phyloP scores from a whole-genome alignment of 2,113 vertebrate genomes.

The Ceuthmochares aereus region DNA sequence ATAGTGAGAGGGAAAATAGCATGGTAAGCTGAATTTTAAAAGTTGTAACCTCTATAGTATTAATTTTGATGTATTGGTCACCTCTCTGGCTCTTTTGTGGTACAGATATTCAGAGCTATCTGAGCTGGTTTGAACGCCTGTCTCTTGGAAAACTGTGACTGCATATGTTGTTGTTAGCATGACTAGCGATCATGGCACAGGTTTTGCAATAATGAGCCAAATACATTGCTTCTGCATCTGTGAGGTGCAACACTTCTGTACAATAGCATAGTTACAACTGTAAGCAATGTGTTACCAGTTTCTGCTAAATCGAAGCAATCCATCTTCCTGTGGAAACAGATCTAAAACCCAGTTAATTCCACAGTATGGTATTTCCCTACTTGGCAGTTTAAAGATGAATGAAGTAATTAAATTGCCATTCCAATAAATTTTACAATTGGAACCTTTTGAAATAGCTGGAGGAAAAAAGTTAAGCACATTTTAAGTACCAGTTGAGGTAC shows the following conservation, averaged over 20 bases:
- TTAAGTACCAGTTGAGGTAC: not conserved
- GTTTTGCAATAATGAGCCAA: not conserved
- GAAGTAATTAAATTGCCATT: not conserved
- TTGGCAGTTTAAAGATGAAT: not conserved
- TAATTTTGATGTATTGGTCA: not conserved
- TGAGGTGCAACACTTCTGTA: not conserved
- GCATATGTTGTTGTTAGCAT: not conserved
- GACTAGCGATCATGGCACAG: not conserved
- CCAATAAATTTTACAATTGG: not conserved
- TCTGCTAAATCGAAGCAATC: not conserved
- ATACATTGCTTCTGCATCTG: not conserved
- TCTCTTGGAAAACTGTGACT: not conserved
- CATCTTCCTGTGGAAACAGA: not conserved
- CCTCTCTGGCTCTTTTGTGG: not conserved
- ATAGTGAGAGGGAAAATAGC: slow-evolving; percentile 50
- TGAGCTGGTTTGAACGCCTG: not conserved
- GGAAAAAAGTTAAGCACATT: not conserved
- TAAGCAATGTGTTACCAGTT: not conserved
- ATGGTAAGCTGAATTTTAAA: slow-evolving; percentile 32
- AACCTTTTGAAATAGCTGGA: not conserved
- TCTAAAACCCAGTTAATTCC: not conserved
- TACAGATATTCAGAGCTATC: not conserved
- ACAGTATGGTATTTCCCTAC: not conserved
- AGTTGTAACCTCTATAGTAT: not conserved
- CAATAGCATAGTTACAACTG: not conserved